A percentile compares a stretch with the other conserved stretches of the same genome.
Conservation (phyloP, 2,113 vertebrate genomes). For the Mesoclemmys tuberculata region DNA sequence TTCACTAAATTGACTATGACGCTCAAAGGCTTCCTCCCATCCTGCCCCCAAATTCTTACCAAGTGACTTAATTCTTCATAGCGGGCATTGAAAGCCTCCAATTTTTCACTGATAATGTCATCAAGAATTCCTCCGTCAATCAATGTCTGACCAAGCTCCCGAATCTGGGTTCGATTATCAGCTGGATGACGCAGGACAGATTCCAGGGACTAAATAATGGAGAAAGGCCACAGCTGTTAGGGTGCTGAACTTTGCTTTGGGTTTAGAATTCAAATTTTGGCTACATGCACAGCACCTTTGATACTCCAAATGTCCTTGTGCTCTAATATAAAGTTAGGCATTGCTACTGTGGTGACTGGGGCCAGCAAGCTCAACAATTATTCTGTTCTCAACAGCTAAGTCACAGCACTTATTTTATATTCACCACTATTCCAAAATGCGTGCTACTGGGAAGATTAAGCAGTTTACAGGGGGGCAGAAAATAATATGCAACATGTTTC, state of each 20-base stretch:
- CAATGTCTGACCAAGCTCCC: constrained; percentile 95
- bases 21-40: neutral
- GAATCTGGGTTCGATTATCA: constrained; percentile 97
- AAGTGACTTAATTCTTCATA: constrained; percentile 91
- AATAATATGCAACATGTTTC: neutral
- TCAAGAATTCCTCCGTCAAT: constrained; percentile 98
- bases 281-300: neutral
- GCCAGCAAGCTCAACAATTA: neutral
- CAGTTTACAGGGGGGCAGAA: neutral
- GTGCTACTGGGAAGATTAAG: neutral
- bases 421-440: neutral
- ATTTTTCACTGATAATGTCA: constrained; percentile 96
- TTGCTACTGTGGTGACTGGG: neutral
- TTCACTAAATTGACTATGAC: neutral
- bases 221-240: neutral
- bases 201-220: constrained; percentile 86
- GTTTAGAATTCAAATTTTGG: neutral
- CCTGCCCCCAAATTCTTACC: constrained; percentile 78
- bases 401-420: neutral
- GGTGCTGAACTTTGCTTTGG: neutral
- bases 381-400: neutral
- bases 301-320: neutral
- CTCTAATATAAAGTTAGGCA: neutral
- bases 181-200: constrained; percentile 91
- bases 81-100: constrained; percentile 92